Evolutionary conservation across 1,140 invertebrate genomes (phyloP).

Genomic region (Palaemon carinicauda): DNA sequence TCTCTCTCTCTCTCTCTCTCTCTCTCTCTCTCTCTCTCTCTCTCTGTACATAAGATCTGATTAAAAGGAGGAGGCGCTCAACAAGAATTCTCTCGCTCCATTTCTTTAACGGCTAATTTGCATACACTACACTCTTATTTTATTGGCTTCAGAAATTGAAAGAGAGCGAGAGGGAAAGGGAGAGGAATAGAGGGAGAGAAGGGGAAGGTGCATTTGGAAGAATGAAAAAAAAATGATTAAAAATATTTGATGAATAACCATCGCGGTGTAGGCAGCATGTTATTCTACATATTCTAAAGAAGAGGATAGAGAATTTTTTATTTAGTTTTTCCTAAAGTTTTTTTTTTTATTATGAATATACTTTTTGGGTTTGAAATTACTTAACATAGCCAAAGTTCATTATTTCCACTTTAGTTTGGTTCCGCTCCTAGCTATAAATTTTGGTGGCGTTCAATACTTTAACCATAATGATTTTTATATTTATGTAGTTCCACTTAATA

Average conservation of each 20-base stretch:
- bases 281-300: background rate
- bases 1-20: slow-evolving; percentile 8
- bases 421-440: no score
- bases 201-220: slow-evolving; percentile 2
- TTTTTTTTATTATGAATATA: no score
- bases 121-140: slow-evolving; percentile 15
- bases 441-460: no score
- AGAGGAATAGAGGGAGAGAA: background rate
- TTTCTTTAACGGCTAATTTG: slow-evolving; percentile 37
- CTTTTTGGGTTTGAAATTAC: no score
- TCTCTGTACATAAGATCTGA: slow-evolving; percentile 39
- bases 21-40: background rate
- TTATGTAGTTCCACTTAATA: no score
- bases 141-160: slow-evolving; percentile 10
- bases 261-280: no score
- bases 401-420: no score
- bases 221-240: background rate
- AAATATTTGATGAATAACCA: background rate
- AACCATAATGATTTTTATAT: no score
- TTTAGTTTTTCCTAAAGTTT: no score
- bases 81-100: slow-evolving; percentile 45
- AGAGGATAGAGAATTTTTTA: background rate
- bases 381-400: no score
- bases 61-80: slow-evolving; percentile 50
- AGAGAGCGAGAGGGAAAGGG: slow-evolving; percentile 6